Base-by-base conservation (phyloP, 2,113 vertebrate genomes). In the Phyllostomus discolor region DNA sequence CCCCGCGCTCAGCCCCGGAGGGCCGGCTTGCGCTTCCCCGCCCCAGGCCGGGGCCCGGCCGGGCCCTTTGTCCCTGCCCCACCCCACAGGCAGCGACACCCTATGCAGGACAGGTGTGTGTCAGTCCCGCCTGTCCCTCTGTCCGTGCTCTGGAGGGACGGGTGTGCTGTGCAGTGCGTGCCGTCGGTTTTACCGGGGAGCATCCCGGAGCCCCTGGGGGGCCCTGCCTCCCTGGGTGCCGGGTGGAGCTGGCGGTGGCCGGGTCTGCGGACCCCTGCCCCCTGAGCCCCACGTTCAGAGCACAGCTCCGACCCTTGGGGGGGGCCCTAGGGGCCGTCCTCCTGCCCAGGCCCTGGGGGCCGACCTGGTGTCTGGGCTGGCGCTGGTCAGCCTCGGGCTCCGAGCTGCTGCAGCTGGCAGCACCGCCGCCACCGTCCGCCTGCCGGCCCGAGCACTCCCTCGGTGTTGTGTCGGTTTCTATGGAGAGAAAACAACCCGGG, bases 381-480 rank as follows among this genome's bases (percentile, higher is more conserved):
- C 9, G 33, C 4, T 5, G 1, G 50, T 43, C n/a, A 19, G 41
- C 69, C 46, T 7, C 24, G 35, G 22, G 48, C 75, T 20, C 79
- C 0, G 66, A 70, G 73, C 82, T 28, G 64, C 80, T 1, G 5
- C 0, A 12, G 79, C 31, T 0, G 6, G 54, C 28, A 67, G 88
- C 48, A 10, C 59, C 43, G 4, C 50, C 11, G 4, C 22, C 57
- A 1, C 59, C 7, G 5, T 62, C 97, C 97, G 96, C 79, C 81
- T 5, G 93, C 95, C 85, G 24, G 97, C 98, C 98, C 62, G 86
- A 20, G 20, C 4, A 41, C 57, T 15, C 59, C 38, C 70, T 54
- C 46, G 12, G 38, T 99, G 99, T 99, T 99, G 98, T 99, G 99
- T 98, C 99, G 97, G 99, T 99, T 99, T 99, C 99, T 99, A 99